Percentiles rank a stretch among this genome's conserved stretches.
These are phyloP conservation scores for Nanorana parkeri DNA, from an alignment of 2,113 vertebrate genomes.

Conservation along the genomic window DNA sequence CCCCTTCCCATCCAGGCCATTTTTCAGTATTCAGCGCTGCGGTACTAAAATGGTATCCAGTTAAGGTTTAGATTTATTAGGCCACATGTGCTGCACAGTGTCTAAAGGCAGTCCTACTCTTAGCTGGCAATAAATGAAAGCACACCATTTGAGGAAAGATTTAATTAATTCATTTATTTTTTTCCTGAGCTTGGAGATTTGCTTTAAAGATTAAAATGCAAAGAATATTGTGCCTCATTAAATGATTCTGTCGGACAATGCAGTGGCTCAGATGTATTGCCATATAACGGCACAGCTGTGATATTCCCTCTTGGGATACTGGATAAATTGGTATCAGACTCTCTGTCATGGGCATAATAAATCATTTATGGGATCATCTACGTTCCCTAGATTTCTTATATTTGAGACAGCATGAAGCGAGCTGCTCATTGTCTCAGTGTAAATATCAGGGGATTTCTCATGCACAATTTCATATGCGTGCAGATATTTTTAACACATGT, in stretches of 20 bases:
- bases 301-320: constrained; percentile 19
- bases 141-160: no score
- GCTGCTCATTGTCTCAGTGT: no score
- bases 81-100: no score
- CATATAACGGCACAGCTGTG: constrained; percentile 40
- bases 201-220: not conserved
- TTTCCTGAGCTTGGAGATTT: no score
- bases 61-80: no score
- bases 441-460: no score
- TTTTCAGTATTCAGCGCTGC: no score
- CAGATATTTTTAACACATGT: not conserved
- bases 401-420: not conserved
- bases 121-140: no score
- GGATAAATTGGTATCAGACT: constrained; percentile 33
- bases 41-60: no score
- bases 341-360: constrained; percentile 32
- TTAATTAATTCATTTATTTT: no score
- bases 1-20: no score
- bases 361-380: constrained; percentile 45
- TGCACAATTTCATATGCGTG: not conserved
- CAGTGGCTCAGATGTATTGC: not conserved
- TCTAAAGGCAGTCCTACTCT: no score
- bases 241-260: not conserved
- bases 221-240: not conserved
- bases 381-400: constrained; percentile 8